A percentile compares a stretch with the other conserved stretches of the same genome.
These are phyloP conservation scores for Drosophila quadrilineata DNA, from an alignment of 1,140 invertebrate species.

Conservation along the genomic window DNA sequence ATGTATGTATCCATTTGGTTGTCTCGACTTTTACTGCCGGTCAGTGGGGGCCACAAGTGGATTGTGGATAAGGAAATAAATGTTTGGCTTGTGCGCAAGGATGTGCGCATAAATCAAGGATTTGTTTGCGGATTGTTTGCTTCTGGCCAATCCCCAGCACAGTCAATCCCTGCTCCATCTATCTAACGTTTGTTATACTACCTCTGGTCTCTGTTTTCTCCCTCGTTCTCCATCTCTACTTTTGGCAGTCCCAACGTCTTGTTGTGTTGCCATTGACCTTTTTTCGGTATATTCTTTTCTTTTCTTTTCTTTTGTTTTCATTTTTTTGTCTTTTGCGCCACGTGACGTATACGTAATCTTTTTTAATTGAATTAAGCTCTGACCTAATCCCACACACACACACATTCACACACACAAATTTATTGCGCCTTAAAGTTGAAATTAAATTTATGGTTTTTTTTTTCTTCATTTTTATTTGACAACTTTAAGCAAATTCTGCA, in stretches of 20 bases:
- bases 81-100: conserved; percentile 73
- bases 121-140: conserved; percentile 77
- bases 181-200: too few species aligned
- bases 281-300: too few species aligned
- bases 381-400: conserved; percentile 53
- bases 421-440: conserved; percentile 1
- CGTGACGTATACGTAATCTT: conserved; percentile 73
- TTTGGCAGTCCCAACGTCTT: conserved; percentile 24
- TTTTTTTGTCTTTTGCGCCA: conserved; percentile 36
- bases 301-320: too few species aligned
- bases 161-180: neutral
- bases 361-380: conserved; percentile 76
- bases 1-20: neutral
- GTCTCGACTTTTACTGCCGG: conserved; percentile 47
- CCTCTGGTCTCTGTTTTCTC: too few species aligned
- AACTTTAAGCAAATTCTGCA: too few species aligned
- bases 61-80: conserved; percentile 81
- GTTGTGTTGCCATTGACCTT: conserved; percentile 60
- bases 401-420: too few species aligned
- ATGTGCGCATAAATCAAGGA: conserved; percentile 81
- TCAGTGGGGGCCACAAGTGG: conserved; percentile 67
- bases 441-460: too few species aligned
- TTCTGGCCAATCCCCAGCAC: neutral
- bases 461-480: too few species aligned
- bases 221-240: neutral